These are phyloP conservation scores for Thaumatotibia leucotreta DNA, from an alignment of 1,140 invertebrate species.

Conservation along the genomic window DNA sequence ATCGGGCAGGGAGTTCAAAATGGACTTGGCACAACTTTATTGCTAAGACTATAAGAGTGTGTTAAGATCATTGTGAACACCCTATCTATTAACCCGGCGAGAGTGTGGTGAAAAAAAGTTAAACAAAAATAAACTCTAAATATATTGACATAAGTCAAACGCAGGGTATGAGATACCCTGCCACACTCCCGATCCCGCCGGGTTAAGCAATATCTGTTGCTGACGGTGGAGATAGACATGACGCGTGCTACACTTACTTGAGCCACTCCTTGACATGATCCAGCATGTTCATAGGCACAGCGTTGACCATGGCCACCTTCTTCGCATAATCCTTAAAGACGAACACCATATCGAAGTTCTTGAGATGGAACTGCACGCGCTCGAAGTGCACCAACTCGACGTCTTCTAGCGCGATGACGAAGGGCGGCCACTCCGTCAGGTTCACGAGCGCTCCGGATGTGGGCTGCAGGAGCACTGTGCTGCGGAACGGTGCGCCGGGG, in stretches of 20 bases:
- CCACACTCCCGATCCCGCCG: too few relatives aligned
- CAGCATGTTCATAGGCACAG: slow-evolving; percentile 98
- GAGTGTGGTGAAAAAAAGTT: too few relatives aligned
- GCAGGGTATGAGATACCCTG: too few relatives aligned
- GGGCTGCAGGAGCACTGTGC: slow-evolving; percentile 97
- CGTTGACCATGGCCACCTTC: slow-evolving; percentile 97
- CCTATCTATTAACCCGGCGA: too few relatives aligned
- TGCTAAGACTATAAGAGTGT: too few relatives aligned
- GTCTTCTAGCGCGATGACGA: slow-evolving; percentile 98
- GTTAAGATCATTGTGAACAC: too few relatives aligned
- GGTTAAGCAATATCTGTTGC: too few relatives aligned
- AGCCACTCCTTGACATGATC: slow-evolving; percentile 99
- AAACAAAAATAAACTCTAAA: too few relatives aligned
- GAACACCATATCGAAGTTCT: slow-evolving; percentile 99
- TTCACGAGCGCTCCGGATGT: slow-evolving; percentile 98
- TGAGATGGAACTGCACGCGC: slow-evolving; percentile 97
- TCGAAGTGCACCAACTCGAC: slow-evolving; percentile 99
- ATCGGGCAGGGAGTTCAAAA: too few relatives aligned
- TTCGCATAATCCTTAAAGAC: slow-evolving; percentile 98
- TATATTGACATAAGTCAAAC: too few relatives aligned
- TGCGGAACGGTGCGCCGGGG: slow-evolving; percentile 97
- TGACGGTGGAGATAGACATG: background rate
- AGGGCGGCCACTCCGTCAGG: slow-evolving; percentile 99
- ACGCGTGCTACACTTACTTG: slow-evolving; percentile 81
- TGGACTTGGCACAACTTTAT: too few relatives aligned